Percentiles rank a stretch among this genome's conserved stretches.
Evolutionary conservation across 2,113 vertebrate species (phyloP).

Genomic region (Zosterops hypoxanthus): DNA sequence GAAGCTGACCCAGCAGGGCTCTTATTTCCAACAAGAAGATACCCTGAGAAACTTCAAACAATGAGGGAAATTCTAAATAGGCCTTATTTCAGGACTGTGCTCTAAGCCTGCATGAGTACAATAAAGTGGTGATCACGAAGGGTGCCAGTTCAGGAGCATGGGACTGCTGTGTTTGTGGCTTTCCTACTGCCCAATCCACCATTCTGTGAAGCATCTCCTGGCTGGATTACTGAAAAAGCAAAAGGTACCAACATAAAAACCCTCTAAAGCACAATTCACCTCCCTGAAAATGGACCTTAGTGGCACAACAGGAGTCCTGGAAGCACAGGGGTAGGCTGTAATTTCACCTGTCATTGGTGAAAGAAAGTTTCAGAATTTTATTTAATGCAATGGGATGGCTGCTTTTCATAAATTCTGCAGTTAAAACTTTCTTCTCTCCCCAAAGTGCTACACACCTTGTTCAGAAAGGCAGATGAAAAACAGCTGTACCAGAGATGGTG

Average conservation of each 20-base stretch:
- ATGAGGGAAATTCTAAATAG: not conserved
- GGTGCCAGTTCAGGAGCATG: not conserved
- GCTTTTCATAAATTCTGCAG: not conserved
- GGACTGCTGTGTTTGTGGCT: not conserved
- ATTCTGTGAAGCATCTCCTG: not conserved
- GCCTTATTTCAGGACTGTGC: not conserved
- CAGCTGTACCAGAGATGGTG: not conserved
- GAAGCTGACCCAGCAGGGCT: not conserved
- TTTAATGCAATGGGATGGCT: not conserved
- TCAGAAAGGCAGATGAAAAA: not conserved
- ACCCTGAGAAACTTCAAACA: conserved; percentile 37
- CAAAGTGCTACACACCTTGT: not conserved
- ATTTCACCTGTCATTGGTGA: not conserved
- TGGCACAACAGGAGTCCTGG: not conserved
- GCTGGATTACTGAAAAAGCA: not conserved
- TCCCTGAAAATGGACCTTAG: not conserved
- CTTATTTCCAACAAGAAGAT: not conserved
- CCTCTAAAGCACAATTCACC: not conserved
- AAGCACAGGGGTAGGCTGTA: not conserved
- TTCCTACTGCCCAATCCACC: not conserved
- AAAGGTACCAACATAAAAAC: not conserved
- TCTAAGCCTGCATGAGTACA: not conserved
- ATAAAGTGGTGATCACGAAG: not conserved
- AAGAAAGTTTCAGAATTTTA: not conserved
- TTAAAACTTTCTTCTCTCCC: not conserved